Evolutionary conservation across 2,113 vertebrate genomes (phyloP).

Genomic region (Thamnophis sirtalis): DNA sequence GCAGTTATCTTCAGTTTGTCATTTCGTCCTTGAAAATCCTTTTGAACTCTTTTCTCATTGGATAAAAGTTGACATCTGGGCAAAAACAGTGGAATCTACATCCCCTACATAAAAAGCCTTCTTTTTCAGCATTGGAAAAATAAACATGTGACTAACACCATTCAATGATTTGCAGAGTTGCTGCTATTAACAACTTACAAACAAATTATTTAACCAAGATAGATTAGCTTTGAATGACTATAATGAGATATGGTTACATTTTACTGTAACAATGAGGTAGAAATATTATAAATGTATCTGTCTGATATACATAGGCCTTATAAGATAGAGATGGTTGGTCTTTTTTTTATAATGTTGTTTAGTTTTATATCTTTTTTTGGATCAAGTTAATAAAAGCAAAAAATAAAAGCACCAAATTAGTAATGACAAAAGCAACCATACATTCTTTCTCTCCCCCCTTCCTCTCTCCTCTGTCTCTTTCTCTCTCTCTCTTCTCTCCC

Average conservation of each 20-base stretch:
- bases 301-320: background rate
- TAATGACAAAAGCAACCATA: background rate
- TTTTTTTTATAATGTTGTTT: background rate
- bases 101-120: background rate
- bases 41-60: background rate
- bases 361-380: background rate
- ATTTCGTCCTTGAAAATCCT: background rate
- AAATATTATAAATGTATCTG: background rate
- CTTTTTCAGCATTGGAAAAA: background rate
- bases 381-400: background rate
- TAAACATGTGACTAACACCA: background rate
- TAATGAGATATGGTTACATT: background rate
- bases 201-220: background rate
- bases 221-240: background rate
- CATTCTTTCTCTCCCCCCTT: background rate
- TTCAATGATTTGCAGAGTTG: background rate
- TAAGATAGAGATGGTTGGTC: background rate
- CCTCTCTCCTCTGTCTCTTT: too few species aligned
- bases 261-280: background rate
- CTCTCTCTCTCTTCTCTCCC: too few species aligned
- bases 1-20: too few species aligned
- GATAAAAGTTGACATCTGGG: background rate
- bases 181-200: background rate
- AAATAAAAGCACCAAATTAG: background rate
- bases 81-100: background rate